Conservation (phyloP, 2,888 invertebrate genomes). For the Cetonia aurata region DNA sequence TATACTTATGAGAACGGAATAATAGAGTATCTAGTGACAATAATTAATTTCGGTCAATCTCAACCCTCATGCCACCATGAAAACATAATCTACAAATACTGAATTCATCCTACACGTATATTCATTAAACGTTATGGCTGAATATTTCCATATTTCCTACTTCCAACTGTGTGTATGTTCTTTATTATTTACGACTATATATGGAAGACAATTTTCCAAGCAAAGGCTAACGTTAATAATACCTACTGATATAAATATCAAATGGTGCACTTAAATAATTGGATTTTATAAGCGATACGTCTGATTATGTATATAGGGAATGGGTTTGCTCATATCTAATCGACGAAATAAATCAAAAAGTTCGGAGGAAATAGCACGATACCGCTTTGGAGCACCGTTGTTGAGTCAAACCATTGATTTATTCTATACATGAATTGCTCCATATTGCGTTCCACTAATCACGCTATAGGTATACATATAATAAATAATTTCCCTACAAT, state of each 20-base stretch:
- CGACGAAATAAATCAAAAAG: conserved; percentile 28
- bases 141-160: too few relatives aligned
- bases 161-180: background rate
- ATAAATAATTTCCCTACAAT: conserved; percentile 22
- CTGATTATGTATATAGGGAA: conserved; percentile 12
- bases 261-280: conserved; percentile 31
- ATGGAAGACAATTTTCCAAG: conserved; percentile 4
- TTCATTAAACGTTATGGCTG: too few relatives aligned
- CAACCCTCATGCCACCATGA: too few relatives aligned
- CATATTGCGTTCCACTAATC: conserved; percentile 28
- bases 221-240: conserved; percentile 1
- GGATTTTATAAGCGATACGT: conserved; percentile 20
- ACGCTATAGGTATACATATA: conserved; percentile 5
- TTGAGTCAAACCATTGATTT: conserved; percentile 34
- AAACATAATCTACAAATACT: too few relatives aligned
- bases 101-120: too few relatives aligned
- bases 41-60: too few relatives aligned
- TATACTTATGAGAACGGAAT: too few relatives aligned
- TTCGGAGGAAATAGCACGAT: conserved; percentile 19
- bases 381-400: conserved; percentile 12
- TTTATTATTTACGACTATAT: conserved; percentile 8
- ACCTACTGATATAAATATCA: conserved; percentile 26
- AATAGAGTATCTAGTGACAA: too few relatives aligned
- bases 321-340: conserved; percentile 33
- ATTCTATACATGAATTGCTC: conserved; percentile 19